These are phyloP conservation scores for Agonopterix alstromeriana DNA, from an alignment of 2,888 invertebrate species.

Conservation along the genomic window DNA sequence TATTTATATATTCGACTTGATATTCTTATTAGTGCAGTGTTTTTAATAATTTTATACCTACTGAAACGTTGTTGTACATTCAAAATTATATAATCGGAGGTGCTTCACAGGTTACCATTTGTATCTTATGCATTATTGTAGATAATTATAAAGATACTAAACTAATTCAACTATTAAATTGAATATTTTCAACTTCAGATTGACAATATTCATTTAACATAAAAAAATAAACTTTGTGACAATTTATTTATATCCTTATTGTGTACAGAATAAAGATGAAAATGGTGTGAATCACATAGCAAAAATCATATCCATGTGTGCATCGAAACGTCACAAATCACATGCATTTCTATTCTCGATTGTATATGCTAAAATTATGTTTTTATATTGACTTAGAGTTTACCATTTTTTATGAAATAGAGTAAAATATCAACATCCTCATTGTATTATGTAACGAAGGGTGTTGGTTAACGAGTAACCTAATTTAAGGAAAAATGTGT, in stretches of 20 bases:
- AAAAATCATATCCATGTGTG: too few relatives aligned
- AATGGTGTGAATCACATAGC: too few relatives aligned
- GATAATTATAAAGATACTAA: constrained; percentile 33
- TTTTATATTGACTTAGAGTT: neutral
- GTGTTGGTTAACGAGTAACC: constrained; percentile 70
- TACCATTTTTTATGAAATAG: neutral
- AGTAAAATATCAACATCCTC: constrained; percentile 49
- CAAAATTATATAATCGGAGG: constrained; percentile 38
- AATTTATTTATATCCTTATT: too few relatives aligned
- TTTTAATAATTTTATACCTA: constrained; percentile 8
- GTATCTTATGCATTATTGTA: constrained; percentile 40
- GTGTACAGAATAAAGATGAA: too few relatives aligned
- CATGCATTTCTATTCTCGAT: constrained; percentile 5
- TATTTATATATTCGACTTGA: constrained; percentile 9
- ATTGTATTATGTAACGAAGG: constrained; percentile 53
- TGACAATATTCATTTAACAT: too few relatives aligned
- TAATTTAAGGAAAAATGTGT: constrained; percentile 60
- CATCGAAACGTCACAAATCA: constrained; percentile 1
- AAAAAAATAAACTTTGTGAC: too few relatives aligned
- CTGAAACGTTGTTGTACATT: constrained; percentile 14
- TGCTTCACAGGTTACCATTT: constrained; percentile 66
- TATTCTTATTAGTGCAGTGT: constrained; percentile 16
- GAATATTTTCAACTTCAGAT: too few relatives aligned
- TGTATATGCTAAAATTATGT: neutral
- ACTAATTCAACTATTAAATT: neutral